Evolutionary conservation across 2,113 vertebrate genomes (phyloP), one percentile per base, ranked within the genome.

Genomic region (Zapus hudsonius): DNA sequence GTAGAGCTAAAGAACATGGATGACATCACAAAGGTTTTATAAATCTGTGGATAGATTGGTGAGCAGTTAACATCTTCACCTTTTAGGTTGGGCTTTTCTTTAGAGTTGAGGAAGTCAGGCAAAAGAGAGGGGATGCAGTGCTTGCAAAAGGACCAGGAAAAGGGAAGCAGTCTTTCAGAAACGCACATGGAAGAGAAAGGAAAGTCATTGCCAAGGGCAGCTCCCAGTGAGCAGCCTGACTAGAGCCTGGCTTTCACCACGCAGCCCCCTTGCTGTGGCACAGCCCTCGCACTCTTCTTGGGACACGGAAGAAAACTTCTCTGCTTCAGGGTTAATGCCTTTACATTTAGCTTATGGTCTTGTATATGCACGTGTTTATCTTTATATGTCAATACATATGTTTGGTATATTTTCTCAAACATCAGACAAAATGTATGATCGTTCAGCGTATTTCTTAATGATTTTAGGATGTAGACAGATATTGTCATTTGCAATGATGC

Each of bases 401-500:
- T 72, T 81, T 84, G 70, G 63, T 33, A 20, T 64, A 33, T 81
- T 52, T 33, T 67, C 1, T 69, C n/a, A n/a, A n/a, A n/a, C 27
- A 1, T 74, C 19, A 57, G 16, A 52, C 74, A 63, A 75, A 83
- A 52, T n/a, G 33, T 80, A 16, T 4, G 22, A 1, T 44, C 57
- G 17, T 76, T 52, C 57, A 67, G 29, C 31, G 42, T 90, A 23
- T 87, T 87, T 94, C 70, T 92, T 57, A 81, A 64, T 61, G 70
- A 61, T 73, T 76, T 90, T 2, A 3, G 27, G 7, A 66, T 88
- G 2, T 66, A 76, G 85, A 31, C 38, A 76, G 66, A 61, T 79
- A 55, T 7, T 75, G 29, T 85, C 16, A 55, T 73, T 94, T 85
- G 29, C 86, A 93, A 89, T 85, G 20, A 73, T 86, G 76, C 70